Conservation (phyloP, 2,797 vertebrate genomes). For the Pelobates cultripes region DNA sequence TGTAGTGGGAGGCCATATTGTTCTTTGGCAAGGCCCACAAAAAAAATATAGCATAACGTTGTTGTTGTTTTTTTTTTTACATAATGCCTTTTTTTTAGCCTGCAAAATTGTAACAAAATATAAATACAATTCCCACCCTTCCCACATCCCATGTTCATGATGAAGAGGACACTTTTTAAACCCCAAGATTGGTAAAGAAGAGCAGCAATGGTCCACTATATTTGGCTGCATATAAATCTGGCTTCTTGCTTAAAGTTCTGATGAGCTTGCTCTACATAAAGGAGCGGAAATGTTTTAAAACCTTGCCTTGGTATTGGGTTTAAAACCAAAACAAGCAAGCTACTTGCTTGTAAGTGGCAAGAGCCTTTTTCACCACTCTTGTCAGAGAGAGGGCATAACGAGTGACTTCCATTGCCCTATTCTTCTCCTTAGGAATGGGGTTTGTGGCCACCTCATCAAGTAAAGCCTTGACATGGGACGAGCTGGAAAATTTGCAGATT, state of each 20-base stretch:
- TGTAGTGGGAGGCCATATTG: slow-evolving; percentile 8
- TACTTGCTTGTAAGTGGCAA: slow-evolving; percentile 9
- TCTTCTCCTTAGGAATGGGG: not conserved
- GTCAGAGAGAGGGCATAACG: slow-evolving; percentile 22
- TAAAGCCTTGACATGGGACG: slow-evolving; percentile 32
- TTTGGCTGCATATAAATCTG: slow-evolving; percentile 20
- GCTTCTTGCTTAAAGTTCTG: slow-evolving; percentile 19
- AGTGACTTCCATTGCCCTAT: slow-evolving; percentile 22
- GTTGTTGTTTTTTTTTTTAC: not conserved
- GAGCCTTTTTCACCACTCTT: slow-evolving; percentile 23
- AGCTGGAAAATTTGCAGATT: slow-evolving; percentile 49
- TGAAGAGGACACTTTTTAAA: slow-evolving; percentile 17
- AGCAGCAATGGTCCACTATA: slow-evolving; percentile 17
- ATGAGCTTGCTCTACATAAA: slow-evolving; percentile 52
- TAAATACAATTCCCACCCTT: slow-evolving; percentile 1
- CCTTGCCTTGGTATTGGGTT: slow-evolving; percentile 22
- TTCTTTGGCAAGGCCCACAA: slow-evolving; percentile 29
- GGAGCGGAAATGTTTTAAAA: slow-evolving; percentile 29
- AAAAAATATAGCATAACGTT: slow-evolving; percentile 7
- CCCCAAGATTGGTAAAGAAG: not conserved
- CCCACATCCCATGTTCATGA: not conserved
- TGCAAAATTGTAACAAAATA: not conserved
- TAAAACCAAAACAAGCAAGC: slow-evolving; percentile 24
- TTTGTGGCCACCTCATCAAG: slow-evolving; percentile 17
- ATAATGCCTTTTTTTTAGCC: slow-evolving; percentile 18